phyloP scores from a whole-genome alignment of 2,113 vertebrate species.

The Strix aluco region DNA sequence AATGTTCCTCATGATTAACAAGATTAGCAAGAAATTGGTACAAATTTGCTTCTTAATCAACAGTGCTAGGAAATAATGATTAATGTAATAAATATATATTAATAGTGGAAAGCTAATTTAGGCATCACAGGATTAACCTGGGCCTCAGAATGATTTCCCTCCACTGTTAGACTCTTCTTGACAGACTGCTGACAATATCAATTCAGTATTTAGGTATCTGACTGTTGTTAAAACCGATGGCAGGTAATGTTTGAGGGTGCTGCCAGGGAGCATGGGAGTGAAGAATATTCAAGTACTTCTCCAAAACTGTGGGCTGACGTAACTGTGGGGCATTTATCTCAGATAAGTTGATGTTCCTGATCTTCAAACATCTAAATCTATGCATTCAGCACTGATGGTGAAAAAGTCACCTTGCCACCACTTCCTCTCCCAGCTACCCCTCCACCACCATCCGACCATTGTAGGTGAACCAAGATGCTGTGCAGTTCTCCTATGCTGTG shows the following conservation, averaged over 20 bases:
- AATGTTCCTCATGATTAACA: not conserved
- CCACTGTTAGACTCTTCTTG: not conserved
- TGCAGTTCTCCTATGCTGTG: not conserved
- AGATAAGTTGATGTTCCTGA: not conserved
- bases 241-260: not conserved
- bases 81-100: not conserved
- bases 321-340: not conserved
- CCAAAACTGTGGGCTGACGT: not conserved
- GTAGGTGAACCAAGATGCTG: not conserved
- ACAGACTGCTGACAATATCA: not conserved
- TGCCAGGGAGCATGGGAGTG: not conserved
- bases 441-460: not conserved
- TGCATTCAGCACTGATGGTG: not conserved
- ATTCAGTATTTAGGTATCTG: not conserved
- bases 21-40: not conserved
- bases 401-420: not conserved
- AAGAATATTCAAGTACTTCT: not conserved
- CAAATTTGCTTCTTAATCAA: not conserved
- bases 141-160: not conserved
- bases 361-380: not conserved
- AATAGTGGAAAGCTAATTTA: not conserved
- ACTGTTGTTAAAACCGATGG: not conserved
- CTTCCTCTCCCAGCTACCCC: not conserved
- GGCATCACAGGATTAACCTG: not conserved
- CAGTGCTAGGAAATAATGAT: not conserved